These are phyloP conservation scores for Xenopus tropicalis DNA, from an alignment of 2,113 vertebrate genomes.

Conservation along the genomic window DNA sequence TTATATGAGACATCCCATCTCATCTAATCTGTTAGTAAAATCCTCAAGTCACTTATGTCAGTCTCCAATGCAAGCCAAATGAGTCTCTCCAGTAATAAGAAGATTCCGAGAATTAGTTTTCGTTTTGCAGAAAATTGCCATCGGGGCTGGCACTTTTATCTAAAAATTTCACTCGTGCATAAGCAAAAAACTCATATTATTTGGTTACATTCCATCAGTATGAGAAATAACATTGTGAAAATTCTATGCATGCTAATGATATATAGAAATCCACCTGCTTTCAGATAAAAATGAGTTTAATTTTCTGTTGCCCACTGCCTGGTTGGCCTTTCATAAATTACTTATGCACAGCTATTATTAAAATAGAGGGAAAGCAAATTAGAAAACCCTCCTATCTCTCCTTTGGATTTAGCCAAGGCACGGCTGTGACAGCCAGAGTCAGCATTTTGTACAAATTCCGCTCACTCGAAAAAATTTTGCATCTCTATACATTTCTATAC, in stretches of 20 bases:
- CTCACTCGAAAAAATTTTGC: constrained; percentile 81
- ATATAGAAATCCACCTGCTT: constrained; percentile 99
- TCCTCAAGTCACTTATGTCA: constrained; percentile 97
- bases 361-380: constrained; percentile 99
- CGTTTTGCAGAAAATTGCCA: constrained; percentile 98
- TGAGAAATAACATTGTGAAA: constrained; percentile 99
- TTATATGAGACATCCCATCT: constrained; percentile 89
- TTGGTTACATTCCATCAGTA: constrained; percentile 99
- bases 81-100: constrained; percentile 95
- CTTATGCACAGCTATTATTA: constrained; percentile 99
- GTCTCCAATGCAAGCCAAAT: constrained; percentile 98
- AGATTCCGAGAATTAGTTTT: constrained; percentile 99
- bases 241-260: constrained; percentile 99
- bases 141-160: constrained; percentile 93
- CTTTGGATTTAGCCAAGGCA: constrained; percentile 95
- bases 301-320: constrained; percentile 94
- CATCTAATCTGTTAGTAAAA: constrained; percentile 96
- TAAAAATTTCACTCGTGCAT: constrained; percentile 98
- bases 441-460: constrained; percentile 87
- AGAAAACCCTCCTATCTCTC: constrained; percentile 99
- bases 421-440: constrained; percentile 91
- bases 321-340: constrained; percentile 99
- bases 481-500: constrained; percentile 84
- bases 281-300: constrained; percentile 99
- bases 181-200: constrained; percentile 98